Conservation (phyloP, 2,113 vertebrate genomes). For the Pavo muticus region DNA sequence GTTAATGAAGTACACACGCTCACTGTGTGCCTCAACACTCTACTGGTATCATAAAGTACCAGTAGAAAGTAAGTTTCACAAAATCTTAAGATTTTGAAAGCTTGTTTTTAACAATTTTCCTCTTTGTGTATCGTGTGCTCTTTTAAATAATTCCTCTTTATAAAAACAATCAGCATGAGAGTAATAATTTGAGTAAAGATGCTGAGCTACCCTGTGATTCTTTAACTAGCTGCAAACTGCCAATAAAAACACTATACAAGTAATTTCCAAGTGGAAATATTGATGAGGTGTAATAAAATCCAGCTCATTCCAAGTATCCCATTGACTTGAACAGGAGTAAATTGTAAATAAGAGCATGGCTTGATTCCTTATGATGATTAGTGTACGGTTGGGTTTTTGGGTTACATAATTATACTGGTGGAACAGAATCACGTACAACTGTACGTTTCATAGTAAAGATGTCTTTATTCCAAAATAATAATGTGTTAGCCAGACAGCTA, state of each 20-base stretch:
- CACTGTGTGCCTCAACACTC: fast-evolving
- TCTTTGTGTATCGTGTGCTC: background rate
- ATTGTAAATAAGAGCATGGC: background rate
- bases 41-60: background rate
- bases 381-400: background rate
- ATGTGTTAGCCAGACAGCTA: conserved; percentile 84
- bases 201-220: background rate
- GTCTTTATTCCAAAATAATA: conserved; percentile 91
- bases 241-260: background rate
- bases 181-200: background rate
- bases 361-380: background rate
- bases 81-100: background rate
- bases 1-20: fast-evolving
- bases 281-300: background rate
- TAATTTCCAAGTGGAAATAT: background rate
- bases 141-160: background rate
- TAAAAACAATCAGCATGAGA: background rate
- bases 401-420: background rate
- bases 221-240: background rate
- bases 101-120: background rate
- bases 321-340: background rate
- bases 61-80: background rate
- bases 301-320: background rate
- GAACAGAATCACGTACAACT: conserved; percentile 20
- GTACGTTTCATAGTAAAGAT: conserved; percentile 87